A percentile compares a stretch with the other conserved stretches of the same genome.
Conservation (phyloP, 2,888 invertebrate species). For the Encarsia formosa region DNA sequence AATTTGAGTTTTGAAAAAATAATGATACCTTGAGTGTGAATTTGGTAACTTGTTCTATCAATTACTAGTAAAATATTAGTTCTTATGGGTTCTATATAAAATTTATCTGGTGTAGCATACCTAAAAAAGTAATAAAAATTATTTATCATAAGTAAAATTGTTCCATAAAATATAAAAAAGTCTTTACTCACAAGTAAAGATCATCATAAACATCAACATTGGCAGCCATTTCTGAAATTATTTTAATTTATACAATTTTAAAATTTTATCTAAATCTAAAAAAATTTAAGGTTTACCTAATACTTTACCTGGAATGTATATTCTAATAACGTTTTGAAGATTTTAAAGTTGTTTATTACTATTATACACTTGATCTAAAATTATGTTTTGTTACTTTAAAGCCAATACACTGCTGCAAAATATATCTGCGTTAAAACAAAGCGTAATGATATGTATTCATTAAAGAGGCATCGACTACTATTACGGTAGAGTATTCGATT, state of each 20-base stretch:
- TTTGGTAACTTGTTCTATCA: constrained; percentile 74
- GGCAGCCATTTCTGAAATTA: constrained; percentile 40
- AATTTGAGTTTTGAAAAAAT: not conserved
- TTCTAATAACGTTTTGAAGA: no score
- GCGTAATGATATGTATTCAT: no score
- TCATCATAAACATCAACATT: constrained; percentile 63
- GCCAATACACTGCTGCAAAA: no score
- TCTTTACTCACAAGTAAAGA: constrained; percentile 65
- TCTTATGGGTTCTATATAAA: constrained; percentile 78
- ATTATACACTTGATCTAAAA: no score
- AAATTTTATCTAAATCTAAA: not conserved
- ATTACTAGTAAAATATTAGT: constrained; percentile 76
- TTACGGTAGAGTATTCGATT: no score
- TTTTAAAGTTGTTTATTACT: no score
- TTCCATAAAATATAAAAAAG: not conserved
- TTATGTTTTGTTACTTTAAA: no score
- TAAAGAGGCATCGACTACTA: no score
- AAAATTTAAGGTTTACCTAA: not conserved
- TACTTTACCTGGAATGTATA: not conserved
- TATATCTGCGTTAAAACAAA: no score
- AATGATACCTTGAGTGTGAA: constrained; percentile 64
- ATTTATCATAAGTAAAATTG: constrained; percentile 1
- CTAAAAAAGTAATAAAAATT: constrained; percentile 49
- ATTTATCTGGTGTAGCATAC: constrained; percentile 84
- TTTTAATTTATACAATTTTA: not conserved